Percentiles rank a stretch among this genome's conserved stretches.
Conservation (phyloP, 2,113 vertebrate species). For the Thalassoma bifasciatum region DNA sequence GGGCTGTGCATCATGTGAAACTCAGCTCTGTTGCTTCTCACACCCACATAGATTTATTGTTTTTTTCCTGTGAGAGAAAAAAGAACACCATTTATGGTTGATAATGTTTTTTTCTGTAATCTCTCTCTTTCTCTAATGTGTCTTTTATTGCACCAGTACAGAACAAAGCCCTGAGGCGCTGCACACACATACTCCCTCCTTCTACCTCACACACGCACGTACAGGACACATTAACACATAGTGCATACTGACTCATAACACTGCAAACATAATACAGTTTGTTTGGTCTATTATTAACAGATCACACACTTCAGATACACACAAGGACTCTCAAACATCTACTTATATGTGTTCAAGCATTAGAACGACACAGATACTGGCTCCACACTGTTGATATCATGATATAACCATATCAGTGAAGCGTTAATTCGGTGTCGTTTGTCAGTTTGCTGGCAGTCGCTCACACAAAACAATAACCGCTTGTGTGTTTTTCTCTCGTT, state of each 20-base stretch:
- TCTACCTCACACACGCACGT: conserved; percentile 25
- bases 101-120: conserved; percentile 73
- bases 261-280: conserved; percentile 14
- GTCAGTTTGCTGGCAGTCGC: conserved; percentile 59
- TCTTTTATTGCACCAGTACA: conserved; percentile 80
- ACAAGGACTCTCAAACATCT: not conserved
- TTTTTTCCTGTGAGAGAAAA: conserved; percentile 33
- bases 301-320: conserved; percentile 27
- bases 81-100: conserved; percentile 65
- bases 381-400: conserved; percentile 21
- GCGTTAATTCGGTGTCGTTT: conserved; percentile 59
- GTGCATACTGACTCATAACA: conserved; percentile 31
- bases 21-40: conserved; percentile 64
- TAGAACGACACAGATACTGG: not conserved
- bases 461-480: conserved; percentile 65
- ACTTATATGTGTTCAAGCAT: not conserved
- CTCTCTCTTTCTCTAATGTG: conserved; percentile 77
- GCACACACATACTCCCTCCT: not conserved
- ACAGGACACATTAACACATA: conserved; percentile 11
- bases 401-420: conserved; percentile 41
- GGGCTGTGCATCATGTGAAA: conserved; percentile 60
- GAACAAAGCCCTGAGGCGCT: conserved; percentile 70
- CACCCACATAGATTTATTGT: conserved; percentile 69
- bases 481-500: conserved; percentile 60
- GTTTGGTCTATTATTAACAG: conserved; percentile 50